Conservation (phyloP, 1,140 invertebrate species). For the Dendroctonus ponderosae region DNA sequence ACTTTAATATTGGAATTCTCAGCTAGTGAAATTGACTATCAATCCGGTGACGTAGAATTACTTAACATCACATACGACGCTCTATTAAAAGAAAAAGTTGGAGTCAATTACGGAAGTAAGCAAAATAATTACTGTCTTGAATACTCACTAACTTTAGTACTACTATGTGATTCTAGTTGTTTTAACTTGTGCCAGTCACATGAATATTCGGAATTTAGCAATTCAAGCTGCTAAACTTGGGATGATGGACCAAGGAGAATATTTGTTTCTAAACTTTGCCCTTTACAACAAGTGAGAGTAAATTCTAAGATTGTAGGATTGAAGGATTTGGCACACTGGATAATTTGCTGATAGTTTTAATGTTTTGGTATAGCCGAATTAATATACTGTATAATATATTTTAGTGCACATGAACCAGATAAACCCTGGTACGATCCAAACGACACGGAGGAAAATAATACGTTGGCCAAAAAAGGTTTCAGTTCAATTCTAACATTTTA, state of each 20-base stretch:
- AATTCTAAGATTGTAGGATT: no score
- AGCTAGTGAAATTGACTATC: constrained; percentile 51
- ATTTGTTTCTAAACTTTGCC: constrained; percentile 97
- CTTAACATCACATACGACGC: constrained; percentile 50
- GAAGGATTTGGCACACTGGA: no score
- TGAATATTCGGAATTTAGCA: constrained; percentile 84
- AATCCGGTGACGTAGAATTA: constrained; percentile 56
- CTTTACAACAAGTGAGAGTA: constrained; percentile 80
- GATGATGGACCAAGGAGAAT: constrained; percentile 94
- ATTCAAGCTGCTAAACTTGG: constrained; percentile 87
- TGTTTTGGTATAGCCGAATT: no score
- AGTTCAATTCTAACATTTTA: constrained; percentile 90
- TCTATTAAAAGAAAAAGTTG: constrained; percentile 53
- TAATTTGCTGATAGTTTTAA: no score
- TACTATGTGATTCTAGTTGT: constrained; percentile 72
- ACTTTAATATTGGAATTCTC: constrained; percentile 65
- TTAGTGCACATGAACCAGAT: constrained; percentile 40
- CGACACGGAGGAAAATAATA: constrained; percentile 77
- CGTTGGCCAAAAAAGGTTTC: constrained; percentile 83
- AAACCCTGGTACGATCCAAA: constrained; percentile 72
- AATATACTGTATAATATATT: background rate
- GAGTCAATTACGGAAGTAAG: constrained; percentile 55
- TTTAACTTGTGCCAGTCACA: constrained; percentile 87
- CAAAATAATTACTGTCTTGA: constrained; percentile 21
- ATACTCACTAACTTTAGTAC: background rate